These are phyloP conservation scores for Lonchura striata DNA, from an alignment of 2,113 vertebrate species.

Conservation along the genomic window DNA sequence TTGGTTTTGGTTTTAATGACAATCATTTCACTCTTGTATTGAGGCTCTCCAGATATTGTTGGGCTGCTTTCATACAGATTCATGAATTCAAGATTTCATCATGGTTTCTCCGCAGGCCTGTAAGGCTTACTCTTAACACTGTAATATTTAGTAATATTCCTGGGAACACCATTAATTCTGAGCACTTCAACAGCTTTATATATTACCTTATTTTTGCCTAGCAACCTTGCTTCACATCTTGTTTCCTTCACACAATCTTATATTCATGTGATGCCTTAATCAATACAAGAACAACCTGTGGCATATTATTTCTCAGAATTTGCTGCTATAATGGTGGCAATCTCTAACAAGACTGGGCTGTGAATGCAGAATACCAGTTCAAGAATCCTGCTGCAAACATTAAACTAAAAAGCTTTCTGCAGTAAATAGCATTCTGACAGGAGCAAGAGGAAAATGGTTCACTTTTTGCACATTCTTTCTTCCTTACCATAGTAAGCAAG, in stretches of 20 bases:
- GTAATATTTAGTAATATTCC: not conserved
- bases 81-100: not conserved
- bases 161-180: not conserved
- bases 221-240: not conserved
- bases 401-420: not conserved
- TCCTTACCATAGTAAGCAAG: not conserved
- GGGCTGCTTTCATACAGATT: not conserved
- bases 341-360: not conserved
- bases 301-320: not conserved
- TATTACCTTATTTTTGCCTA: not conserved
- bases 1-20: not conserved
- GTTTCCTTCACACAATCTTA: not conserved
- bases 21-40: not conserved
- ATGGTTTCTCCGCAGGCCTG: not conserved
- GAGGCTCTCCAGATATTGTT: not conserved
- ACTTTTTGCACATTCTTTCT: not conserved
- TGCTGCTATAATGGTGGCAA: not conserved
- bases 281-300: not conserved
- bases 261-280: not conserved
- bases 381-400: not conserved
- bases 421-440: not conserved
- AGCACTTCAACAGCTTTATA: not conserved
- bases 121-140: not conserved
- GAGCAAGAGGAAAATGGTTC: not conserved
- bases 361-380: not conserved